These are phyloP conservation scores for Tamandua tetradactyla DNA, from an alignment of 2,797 vertebrate species.

Conservation along the genomic window DNA sequence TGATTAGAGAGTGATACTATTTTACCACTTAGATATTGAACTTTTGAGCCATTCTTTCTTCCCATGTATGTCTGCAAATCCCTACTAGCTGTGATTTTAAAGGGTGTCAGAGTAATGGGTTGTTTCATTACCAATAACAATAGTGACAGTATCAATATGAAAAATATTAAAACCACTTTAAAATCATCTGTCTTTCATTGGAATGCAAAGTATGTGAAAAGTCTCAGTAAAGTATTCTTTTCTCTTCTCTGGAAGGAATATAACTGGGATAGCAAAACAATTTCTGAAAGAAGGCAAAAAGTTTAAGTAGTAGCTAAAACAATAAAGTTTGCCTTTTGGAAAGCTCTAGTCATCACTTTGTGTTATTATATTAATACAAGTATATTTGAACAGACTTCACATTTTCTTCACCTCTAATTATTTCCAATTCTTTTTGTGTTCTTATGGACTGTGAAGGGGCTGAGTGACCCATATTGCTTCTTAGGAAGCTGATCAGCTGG, in stretches of 20 bases:
- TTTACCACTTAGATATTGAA: not conserved
- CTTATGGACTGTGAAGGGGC: not conserved
- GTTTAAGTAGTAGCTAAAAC: not conserved
- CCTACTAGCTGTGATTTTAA: slow-evolving; percentile 17
- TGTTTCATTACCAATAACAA: not conserved
- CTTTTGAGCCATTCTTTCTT: not conserved
- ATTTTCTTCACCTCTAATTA: not conserved
- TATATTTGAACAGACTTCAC: not conserved
- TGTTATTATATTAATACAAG: not conserved
- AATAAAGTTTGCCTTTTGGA: not conserved
- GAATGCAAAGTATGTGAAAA: not conserved
- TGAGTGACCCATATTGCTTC: not conserved
- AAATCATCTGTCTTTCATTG: not conserved
- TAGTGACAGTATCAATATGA: not conserved
- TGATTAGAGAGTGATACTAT: not conserved
- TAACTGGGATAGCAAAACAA: not conserved
- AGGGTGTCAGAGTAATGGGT: not conserved
- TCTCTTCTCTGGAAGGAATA: not conserved
- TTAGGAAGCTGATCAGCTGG: not conserved
- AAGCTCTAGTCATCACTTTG: not conserved
- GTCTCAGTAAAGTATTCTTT: not conserved
- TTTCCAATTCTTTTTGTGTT: not conserved
- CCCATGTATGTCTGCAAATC: not conserved
- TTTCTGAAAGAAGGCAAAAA: not conserved
- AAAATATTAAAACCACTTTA: not conserved